Conservation (phyloP, 2,888 invertebrate species). For the Micoletzkya japonica region DNA sequence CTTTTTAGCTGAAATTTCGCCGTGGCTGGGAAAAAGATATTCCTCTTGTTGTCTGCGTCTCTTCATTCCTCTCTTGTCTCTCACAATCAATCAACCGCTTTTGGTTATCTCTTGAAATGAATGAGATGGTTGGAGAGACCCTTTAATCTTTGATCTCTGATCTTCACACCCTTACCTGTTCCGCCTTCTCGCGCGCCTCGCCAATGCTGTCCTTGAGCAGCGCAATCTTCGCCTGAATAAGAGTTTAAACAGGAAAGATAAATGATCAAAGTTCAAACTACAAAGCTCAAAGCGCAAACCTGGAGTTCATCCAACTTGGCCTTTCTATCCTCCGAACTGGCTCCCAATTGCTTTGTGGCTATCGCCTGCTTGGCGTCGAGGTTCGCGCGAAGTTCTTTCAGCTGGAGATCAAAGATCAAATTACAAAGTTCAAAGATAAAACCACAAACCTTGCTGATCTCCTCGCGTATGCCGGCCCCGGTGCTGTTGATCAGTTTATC, state of each 20-base stretch:
- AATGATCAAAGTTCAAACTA: not conserved
- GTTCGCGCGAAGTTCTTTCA: constrained; percentile 20
- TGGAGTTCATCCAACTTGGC: not conserved
- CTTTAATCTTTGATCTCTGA: too few species aligned
- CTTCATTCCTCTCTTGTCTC: too few species aligned
- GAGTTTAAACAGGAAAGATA: not conserved
- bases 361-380: constrained; percentile 16
- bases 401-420: constrained; percentile 5
- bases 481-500: constrained; percentile 49
- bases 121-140: too few species aligned
- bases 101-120: too few species aligned
- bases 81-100: too few species aligned
- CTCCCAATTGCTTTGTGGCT: constrained; percentile 9
- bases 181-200: constrained; percentile 62
- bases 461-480: constrained; percentile 44
- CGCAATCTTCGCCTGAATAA: constrained; percentile 39
- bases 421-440: constrained; percentile 10
- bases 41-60: too few species aligned
- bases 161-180: too few species aligned
- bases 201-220: constrained; percentile 59
- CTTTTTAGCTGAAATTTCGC: too few species aligned
- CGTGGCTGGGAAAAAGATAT: too few species aligned
- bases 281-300: not conserved
- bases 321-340: not conserved
- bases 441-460: constrained; percentile 40